Percentiles rank a stretch among this genome's conserved stretches.
Evolutionary conservation across 2,797 vertebrate genomes (phyloP).

Genomic region (Melanotaenia maccullochi): DNA sequence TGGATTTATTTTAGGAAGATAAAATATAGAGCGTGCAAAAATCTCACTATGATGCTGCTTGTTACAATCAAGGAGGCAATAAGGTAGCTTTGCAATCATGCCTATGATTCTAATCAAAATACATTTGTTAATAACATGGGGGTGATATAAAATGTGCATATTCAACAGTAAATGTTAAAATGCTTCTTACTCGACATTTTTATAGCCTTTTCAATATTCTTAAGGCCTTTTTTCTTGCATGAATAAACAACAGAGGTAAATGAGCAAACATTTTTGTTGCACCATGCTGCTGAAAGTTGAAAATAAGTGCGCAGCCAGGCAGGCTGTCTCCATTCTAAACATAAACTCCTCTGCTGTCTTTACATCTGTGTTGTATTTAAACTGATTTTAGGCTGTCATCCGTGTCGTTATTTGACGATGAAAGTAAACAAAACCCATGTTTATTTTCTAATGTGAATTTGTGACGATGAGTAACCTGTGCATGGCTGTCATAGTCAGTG

Average conservation of each 20-base stretch:
- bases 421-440: constrained; percentile 18
- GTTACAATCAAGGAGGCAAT: not conserved
- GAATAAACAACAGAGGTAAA: constrained; percentile 71
- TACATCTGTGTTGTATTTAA: constrained; percentile 22
- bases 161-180: constrained; percentile 10
- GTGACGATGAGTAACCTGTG: constrained; percentile 31
- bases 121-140: constrained; percentile 23
- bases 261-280: constrained; percentile 51
- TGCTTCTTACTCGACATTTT: constrained; percentile 17
- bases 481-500: constrained; percentile 10
- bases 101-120: constrained; percentile 28
- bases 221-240: constrained; percentile 35
- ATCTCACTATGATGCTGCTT: not conserved
- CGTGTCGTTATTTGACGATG: constrained; percentile 42
- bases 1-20: constrained; percentile 39
- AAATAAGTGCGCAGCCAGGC: constrained; percentile 51
- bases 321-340: constrained; percentile 30
- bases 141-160: constrained; percentile 15
- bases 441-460: constrained; percentile 36
- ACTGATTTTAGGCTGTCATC: constrained; percentile 34
- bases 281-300: constrained; percentile 58
- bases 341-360: constrained; percentile 23
- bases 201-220: constrained; percentile 16
- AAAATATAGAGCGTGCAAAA: constrained; percentile 19
- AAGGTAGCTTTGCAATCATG: constrained; percentile 5